These are phyloP conservation scores for Bombycilla garrulus DNA, from an alignment of 2,113 vertebrate species.

Conservation along the genomic window DNA sequence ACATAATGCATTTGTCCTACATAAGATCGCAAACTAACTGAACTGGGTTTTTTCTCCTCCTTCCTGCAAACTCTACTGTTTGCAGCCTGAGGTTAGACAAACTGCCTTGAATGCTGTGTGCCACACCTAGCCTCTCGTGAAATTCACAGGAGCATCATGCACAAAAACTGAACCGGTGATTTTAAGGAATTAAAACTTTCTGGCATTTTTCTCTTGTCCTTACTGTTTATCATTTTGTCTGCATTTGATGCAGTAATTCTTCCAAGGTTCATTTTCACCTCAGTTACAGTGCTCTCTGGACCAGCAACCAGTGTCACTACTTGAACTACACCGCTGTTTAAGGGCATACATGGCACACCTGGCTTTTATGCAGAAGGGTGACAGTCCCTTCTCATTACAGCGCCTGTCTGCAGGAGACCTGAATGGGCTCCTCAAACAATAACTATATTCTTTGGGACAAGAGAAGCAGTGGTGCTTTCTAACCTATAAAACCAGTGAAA, in stretches of 20 bases:
- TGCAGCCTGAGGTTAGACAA: neutral
- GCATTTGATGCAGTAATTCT: rapidly evolving
- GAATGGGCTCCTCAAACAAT: neutral
- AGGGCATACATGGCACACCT: neutral
- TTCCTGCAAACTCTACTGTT: neutral
- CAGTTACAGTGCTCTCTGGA: neutral
- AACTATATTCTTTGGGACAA: neutral
- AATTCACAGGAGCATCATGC: neutral
- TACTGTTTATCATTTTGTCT: neutral
- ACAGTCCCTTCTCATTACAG: neutral
- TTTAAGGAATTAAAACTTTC: neutral
- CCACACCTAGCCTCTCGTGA: neutral
- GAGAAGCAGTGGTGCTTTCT: neutral
- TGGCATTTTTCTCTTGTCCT: neutral
- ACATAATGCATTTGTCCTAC: neutral
- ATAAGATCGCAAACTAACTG: neutral
- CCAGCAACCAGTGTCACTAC: neutral
- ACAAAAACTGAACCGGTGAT: neutral
- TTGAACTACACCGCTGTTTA: neutral
- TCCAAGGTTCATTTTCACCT: neutral
- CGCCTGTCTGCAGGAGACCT: rapidly evolving
- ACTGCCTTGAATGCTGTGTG: neutral
- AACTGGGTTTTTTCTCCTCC: neutral
- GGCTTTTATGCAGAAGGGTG: neutral
- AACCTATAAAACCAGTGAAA: neutral